These are phyloP conservation scores for Patella vulgata DNA, from an alignment of 1,140 invertebrate genomes.

Conservation along the genomic window DNA sequence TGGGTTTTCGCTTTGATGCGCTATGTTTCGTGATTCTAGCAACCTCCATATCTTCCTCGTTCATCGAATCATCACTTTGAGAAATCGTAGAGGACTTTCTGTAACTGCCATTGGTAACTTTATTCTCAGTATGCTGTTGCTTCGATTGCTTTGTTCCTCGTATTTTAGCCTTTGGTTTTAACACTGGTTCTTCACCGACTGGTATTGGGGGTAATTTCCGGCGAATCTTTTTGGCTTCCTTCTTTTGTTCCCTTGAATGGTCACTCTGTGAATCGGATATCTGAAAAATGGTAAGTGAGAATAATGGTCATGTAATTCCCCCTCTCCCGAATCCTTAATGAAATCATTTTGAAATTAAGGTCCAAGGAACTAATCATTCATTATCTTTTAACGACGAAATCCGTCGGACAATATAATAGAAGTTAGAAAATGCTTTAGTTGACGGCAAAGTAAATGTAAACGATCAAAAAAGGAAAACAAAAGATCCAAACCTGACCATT, in stretches of 20 bases:
- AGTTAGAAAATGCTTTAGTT: no score
- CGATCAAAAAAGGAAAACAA: no score
- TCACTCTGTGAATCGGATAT: not conserved
- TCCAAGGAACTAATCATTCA: no score
- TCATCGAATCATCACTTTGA: constrained; percentile 53
- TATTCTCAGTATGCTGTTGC: constrained; percentile 5
- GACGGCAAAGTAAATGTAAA: no score
- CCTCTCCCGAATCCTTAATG: no score
- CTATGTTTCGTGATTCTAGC: constrained; percentile 48
- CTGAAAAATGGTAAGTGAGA: no score
- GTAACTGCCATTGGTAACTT: constrained; percentile 20
- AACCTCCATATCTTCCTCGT: constrained; percentile 58
- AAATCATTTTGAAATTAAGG: no score
- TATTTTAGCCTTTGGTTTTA: constrained; percentile 27
- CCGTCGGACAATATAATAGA: no score
- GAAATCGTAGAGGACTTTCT: constrained; percentile 28
- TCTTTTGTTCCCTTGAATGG: not conserved
- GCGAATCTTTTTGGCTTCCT: constrained; percentile 66
- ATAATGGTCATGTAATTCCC: no score
- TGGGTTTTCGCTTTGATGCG: constrained; percentile 18
- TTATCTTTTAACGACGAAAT: no score
- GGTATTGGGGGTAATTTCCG: constrained; percentile 73
- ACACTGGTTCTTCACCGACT: constrained; percentile 70
- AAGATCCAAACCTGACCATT: no score
- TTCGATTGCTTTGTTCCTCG: constrained; percentile 24